Conservation (phyloP, 2,797 vertebrate species). For the Oreonectes daqikongensis region DNA sequence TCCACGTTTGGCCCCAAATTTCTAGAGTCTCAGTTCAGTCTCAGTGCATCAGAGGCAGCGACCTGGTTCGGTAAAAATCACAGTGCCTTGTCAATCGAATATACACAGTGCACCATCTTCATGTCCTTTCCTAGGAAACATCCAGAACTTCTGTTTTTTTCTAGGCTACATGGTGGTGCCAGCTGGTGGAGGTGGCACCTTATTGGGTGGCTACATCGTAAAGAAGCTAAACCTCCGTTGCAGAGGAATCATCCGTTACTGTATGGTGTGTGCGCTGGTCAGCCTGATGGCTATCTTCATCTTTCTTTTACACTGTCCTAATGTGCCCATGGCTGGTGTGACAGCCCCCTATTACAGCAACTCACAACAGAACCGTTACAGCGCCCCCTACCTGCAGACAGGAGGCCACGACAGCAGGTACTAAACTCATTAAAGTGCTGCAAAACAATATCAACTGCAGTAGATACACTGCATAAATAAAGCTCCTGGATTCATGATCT, state of each 20-base stretch:
- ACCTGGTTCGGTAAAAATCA: conserved; percentile 85
- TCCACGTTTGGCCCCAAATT: conserved; percentile 96
- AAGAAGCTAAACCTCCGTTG: conserved; percentile 91
- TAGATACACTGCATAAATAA: too few species aligned
- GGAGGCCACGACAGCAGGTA: conserved; percentile 39
- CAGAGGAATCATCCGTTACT: conserved; percentile 86
- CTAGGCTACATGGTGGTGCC: conserved; percentile 92
- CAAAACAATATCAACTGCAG: neutral
- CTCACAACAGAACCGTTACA: conserved; percentile 19
- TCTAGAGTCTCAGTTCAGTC: conserved; percentile 92
- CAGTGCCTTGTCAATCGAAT: neutral
- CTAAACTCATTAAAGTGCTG: neutral
- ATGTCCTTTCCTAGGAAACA: neutral
- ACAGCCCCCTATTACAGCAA: conserved; percentile 71
- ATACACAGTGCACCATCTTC: neutral
- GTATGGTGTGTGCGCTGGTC: conserved; percentile 81
- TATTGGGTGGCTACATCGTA: conserved; percentile 92
- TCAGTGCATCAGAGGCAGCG: conserved; percentile 95
- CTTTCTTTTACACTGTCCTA: conserved; percentile 89
- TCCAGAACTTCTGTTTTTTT: neutral
- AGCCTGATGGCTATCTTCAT: conserved; percentile 83
- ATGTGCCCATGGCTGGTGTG: conserved; percentile 88
- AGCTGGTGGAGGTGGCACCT: conserved; percentile 91
- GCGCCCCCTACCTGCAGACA: neutral
- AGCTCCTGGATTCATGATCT: too few species aligned